Evolutionary conservation across 2,797 vertebrate species (phyloP).

Genomic region (Phoxinus dragarum): DNA sequence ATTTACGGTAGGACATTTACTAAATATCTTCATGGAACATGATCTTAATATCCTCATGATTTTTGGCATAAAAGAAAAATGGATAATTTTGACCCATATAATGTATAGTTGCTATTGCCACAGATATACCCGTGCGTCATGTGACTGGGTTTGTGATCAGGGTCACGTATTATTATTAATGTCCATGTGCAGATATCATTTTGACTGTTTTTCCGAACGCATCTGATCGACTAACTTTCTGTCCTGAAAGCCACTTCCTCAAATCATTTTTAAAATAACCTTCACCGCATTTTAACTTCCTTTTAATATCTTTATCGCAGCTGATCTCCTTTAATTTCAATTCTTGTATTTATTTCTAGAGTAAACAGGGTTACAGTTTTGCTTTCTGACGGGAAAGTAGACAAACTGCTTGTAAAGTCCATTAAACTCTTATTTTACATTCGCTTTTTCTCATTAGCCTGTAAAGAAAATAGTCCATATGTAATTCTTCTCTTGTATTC

Average conservation of each 20-base stretch:
- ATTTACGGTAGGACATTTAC: too few species aligned
- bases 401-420: neutral
- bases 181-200: neutral
- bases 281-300: neutral
- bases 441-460: constrained; percentile 56
- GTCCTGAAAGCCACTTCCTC: neutral
- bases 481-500: constrained; percentile 53
- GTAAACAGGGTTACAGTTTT: constrained; percentile 14
- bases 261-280: neutral
- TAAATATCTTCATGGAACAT: too few species aligned
- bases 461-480: constrained; percentile 55
- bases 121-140: too few species aligned
- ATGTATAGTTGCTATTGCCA: too few species aligned
- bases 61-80: too few species aligned
- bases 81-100: too few species aligned
- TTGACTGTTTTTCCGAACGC: neutral
- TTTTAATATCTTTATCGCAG: neutral
- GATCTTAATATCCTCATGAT: too few species aligned
- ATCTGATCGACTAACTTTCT: neutral
- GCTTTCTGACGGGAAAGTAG: neutral
- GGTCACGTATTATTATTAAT: neutral
- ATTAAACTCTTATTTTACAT: neutral
- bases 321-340: neutral
- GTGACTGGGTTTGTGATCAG: too few species aligned
- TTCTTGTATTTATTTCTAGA: constrained; percentile 5